A percentile compares a stretch with the other conserved stretches of the same genome.
phyloP scores from a whole-genome alignment of 92 coral and sea anemone species.

The Scolanthus callimorphus region DNA sequence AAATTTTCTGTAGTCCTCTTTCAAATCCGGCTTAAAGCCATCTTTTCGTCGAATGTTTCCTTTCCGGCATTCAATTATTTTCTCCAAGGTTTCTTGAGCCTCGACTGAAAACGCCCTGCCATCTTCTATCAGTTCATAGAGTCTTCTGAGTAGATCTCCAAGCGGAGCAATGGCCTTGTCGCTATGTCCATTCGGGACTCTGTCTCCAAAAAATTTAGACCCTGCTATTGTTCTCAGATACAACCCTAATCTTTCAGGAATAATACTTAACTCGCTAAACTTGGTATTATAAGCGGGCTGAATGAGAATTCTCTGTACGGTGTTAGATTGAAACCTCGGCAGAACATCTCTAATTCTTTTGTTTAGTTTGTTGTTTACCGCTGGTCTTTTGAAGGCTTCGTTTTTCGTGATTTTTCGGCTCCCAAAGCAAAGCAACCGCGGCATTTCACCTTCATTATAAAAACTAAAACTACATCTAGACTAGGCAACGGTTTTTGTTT shows the following conservation, averaged over 20 bases:
- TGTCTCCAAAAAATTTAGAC: constrained; percentile 26
- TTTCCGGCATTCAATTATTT: constrained; percentile 33
- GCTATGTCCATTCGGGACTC: background rate
- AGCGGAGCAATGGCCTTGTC: background rate
- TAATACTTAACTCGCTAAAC: background rate
- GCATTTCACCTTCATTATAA: background rate
- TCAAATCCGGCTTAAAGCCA: background rate
- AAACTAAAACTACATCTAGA: no score
- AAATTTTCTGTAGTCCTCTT: background rate
- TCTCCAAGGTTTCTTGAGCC: constrained; percentile 16
- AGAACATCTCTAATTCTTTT: background rate
- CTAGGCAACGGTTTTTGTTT: no score
- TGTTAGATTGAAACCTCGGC: no score
- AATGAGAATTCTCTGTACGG: no score
- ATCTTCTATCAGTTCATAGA: constrained; percentile 26
- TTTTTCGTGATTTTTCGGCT: background rate
- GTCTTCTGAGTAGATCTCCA: constrained; percentile 25
- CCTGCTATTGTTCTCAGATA: constrained; percentile 26
- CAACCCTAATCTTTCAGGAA: constrained; percentile 1
- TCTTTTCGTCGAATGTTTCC: background rate
- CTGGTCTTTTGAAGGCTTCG: background rate
- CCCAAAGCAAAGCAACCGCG: constrained; percentile 6
- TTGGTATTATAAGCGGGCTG: background rate
- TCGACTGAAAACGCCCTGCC: constrained; percentile 32
- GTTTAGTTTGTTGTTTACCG: background rate